Base-by-base conservation (phyloP, 2,113 vertebrate species). In the Corapipo altera region DNA sequence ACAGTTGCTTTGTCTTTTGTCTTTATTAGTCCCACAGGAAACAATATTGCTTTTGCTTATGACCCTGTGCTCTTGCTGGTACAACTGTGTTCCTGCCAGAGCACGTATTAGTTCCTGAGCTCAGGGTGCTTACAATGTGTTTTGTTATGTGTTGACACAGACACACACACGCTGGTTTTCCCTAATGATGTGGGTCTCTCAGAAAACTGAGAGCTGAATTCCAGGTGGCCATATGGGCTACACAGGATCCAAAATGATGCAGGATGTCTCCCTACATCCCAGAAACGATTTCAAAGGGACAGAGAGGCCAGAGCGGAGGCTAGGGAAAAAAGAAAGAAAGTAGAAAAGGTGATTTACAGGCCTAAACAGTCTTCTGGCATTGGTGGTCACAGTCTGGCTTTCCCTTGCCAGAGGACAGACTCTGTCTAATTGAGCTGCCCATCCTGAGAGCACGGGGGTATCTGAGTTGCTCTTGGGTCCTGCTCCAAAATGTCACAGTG, bases 131-230 rank as follows among this genome's bases (percentile, higher is more conserved):
- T 75, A 96, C 94, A 95, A 73, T 82, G 87, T 93, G 95, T 87
- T 95, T 94, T 95, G 95, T 95, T 96, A 93, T 58, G 93, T 89
- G 91, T 92, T 97, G 94, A 96, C 93, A 97, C 84, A 95, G 70
- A 95, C 77, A 87, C 65, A 88, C 78, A 94, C 62, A 85, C 5
- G 0, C 90, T 85, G 84, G 39, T 76, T 95, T 81, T 75, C 84
- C 61, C 91, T 69, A 39, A 37, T 91, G 81, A 91, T 3, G 2
- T 39, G 70, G 28, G 41, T 24, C 48, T 46, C 59, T 65, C 78
- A 66, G 57, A 84, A 93, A 85, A 86, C 27, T 13, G 33, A 87
- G 70, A 78, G 44, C 86, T 87, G 30, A 66, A 78, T 85, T 91
- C 70, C 91, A 96, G 66, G 81, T 39, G 11, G 66, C 77, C 58